Percentiles rank a stretch among this genome's conserved stretches.
Evolutionary conservation across 2,888 invertebrate genomes (phyloP).

Genomic region (Campopleginae sp.): DNA sequence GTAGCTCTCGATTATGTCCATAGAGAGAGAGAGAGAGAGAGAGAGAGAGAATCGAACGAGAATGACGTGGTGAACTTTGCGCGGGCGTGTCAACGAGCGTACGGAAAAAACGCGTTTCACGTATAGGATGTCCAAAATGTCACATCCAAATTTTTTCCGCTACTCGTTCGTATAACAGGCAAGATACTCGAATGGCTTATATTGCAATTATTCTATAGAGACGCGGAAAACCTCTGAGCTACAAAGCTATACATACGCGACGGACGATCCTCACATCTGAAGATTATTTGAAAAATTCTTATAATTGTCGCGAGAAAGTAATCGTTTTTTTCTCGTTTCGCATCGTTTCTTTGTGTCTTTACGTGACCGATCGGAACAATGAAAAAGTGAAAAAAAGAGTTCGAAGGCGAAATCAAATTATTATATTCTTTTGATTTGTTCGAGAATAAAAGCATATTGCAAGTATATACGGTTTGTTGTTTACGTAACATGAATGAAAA

Average conservation of each 20-base stretch:
- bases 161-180: neutral
- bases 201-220: too few relatives aligned
- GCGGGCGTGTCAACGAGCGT: constrained; percentile 58
- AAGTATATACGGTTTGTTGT: constrained; percentile 24
- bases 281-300: neutral
- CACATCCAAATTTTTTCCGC: neutral
- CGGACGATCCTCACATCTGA: too few relatives aligned
- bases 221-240: too few relatives aligned
- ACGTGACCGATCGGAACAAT: constrained; percentile 1
- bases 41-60: constrained; percentile 57
- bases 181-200: too few relatives aligned
- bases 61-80: constrained; percentile 56
- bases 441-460: constrained; percentile 49
- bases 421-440: constrained; percentile 53
- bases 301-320: too few relatives aligned
- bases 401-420: constrained; percentile 21
- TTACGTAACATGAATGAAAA: constrained; percentile 54
- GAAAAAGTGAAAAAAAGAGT: constrained; percentile 17
- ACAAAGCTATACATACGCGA: too few relatives aligned
- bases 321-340: neutral
- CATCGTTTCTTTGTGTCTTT: neutral
- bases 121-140: neutral
- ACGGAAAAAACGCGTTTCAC: constrained; percentile 34
- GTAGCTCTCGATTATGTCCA: constrained; percentile 48
- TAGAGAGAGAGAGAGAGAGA: constrained; percentile 55